Base-by-base conservation (phyloP, 2,797 vertebrate genomes). In the Pangasius macronema region DNA sequence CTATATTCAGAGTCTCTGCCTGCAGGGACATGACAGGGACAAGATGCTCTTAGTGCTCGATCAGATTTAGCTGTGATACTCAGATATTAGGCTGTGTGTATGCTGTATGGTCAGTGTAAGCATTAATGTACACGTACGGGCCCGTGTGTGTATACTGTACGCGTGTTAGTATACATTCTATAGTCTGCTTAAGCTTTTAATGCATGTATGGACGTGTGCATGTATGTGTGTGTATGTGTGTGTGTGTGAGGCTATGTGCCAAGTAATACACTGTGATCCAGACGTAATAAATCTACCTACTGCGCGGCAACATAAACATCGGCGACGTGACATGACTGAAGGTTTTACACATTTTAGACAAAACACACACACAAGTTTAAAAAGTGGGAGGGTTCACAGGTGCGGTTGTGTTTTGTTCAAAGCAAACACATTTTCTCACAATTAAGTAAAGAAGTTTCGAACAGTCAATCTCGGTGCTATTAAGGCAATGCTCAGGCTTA, bases 1-100 rank as follows among this genome's bases (percentile, higher is more conserved):
- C 88, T 88, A 86, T 88, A 87, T 81, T 87, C 87, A 85, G 86
- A 67, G 86, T 46, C 61, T 51, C 33, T 24, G 85, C 86, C 82
- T 75, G 68, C 18, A 81, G 86, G 87, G 85, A 84, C 57, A 51
- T 49, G 76, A 67, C 42, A 10, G 77, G 79, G 88, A 73, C 73
- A 82, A 82, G 86, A 86, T 87, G 82, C 86, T 89, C 81, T 89
- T 89, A 90, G 86, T 86, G 73, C 86, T 89, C 86, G 88, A 88
- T 90, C 85, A 88, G 85, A 90, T 85, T 80, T 70, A 82, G 75
- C 75, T 70, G 55, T 73, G 85, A 87, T 87, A 79, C 75, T 30
- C 22, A 27, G 77, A 68, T 82, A 76, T 70, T 85, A 80, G 75
- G 53, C 33, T 18, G 30, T n/a, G 36, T 80, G 42, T 59, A 51